Evolutionary conservation across 2,888 invertebrate species (phyloP).

Genomic region (Papilio demoleus): DNA sequence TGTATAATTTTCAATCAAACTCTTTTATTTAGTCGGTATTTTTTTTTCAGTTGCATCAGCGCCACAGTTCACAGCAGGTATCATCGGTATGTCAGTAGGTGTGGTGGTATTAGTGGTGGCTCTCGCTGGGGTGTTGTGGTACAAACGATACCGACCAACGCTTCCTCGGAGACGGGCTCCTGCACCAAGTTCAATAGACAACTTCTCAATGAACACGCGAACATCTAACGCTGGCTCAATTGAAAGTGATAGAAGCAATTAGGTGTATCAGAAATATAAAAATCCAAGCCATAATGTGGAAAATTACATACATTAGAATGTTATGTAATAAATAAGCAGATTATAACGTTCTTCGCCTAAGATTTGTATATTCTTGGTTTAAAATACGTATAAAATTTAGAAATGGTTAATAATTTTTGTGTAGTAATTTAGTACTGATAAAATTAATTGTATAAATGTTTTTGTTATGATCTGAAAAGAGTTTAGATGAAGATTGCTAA

Average conservation of each 20-base stretch:
- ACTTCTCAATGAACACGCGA: conserved; percentile 21
- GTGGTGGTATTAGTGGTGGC: conserved; percentile 49
- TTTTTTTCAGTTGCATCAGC: conserved; percentile 17
- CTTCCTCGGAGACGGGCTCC: conserved; percentile 16
- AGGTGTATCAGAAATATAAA: too few species aligned
- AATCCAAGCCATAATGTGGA: too few species aligned
- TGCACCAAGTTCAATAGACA: background rate
- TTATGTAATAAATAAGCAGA: too few species aligned
- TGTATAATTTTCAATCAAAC: background rate
- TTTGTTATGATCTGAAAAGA: too few species aligned
- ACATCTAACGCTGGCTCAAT: background rate
- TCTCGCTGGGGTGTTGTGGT: conserved; percentile 55
- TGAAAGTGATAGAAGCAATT: conserved; percentile 17
- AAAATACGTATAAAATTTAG: too few species aligned
- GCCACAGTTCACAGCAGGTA: conserved; percentile 56
- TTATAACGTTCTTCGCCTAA: too few species aligned
- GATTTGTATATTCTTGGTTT: too few species aligned
- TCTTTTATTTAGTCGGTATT: background rate
- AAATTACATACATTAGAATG: background rate
- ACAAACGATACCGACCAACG: conserved; percentile 45
- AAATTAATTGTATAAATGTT: too few species aligned
- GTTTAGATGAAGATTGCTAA: too few species aligned
- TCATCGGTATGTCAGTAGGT: conserved; percentile 62
- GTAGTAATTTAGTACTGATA: too few species aligned
- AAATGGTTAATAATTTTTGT: too few species aligned